Conservation (phyloP, 2,888 invertebrate genomes). For the Listrodromus nycthemerus region DNA sequence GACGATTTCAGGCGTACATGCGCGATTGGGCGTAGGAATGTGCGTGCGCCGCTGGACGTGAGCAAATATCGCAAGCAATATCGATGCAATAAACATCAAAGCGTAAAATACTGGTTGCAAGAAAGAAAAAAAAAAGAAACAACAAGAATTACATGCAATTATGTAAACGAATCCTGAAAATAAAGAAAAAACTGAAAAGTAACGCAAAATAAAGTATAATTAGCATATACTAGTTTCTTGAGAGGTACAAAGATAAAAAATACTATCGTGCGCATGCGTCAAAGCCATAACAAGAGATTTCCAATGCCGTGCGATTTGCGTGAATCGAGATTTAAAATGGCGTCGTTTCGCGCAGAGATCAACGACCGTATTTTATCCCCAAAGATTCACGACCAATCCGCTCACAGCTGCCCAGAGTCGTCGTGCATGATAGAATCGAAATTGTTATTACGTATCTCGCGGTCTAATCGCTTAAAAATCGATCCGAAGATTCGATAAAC, state of each 20-base stretch:
- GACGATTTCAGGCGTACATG: slow-evolving; percentile 70
- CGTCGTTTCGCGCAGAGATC: slow-evolving; percentile 27
- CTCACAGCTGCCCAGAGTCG: neutral
- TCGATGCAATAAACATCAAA: slow-evolving; percentile 26
- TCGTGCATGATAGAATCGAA: neutral
- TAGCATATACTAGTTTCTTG: neutral
- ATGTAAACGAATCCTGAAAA: neutral
- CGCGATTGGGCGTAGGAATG: slow-evolving; percentile 74
- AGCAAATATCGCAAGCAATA: slow-evolving; percentile 57
- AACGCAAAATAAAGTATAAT: neutral
- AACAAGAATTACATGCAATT: slow-evolving; percentile 25
- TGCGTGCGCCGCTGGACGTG: slow-evolving; percentile 66
- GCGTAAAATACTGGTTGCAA: slow-evolving; percentile 39
- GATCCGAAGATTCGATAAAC: slow-evolving; percentile 17
- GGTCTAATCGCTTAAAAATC: slow-evolving; percentile 22
- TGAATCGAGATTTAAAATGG: slow-evolving; percentile 56
- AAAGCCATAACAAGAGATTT: slow-evolving; percentile 28
- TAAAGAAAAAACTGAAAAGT: too few species aligned
- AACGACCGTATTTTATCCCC: slow-evolving; percentile 5
- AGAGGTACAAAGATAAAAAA: too few species aligned
- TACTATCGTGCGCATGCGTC: slow-evolving; percentile 20
- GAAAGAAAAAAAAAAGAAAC: slow-evolving; percentile 37
- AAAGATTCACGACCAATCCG: slow-evolving; percentile 44
- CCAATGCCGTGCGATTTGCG: slow-evolving; percentile 40
- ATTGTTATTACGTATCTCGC: neutral